Conservation (phyloP, 1,140 invertebrate genomes). For the Prorops nasuta region DNA sequence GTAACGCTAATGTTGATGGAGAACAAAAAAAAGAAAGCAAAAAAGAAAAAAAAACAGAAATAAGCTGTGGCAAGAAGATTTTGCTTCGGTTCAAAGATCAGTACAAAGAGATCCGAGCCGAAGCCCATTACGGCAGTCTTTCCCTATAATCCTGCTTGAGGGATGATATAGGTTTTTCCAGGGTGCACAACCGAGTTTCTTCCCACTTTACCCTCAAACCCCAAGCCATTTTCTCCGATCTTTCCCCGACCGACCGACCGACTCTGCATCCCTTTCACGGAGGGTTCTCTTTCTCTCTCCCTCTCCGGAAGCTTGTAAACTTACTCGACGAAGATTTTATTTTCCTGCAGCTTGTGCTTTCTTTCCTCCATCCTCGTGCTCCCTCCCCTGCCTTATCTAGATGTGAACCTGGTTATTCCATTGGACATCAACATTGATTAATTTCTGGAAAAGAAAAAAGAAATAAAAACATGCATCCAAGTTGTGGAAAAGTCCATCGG, state of each 20-base stretch:
- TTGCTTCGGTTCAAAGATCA: too few species aligned
- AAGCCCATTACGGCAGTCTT: conserved; percentile 5
- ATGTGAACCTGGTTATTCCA: too few species aligned
- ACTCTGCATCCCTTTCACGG: neutral
- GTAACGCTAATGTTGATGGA: neutral
- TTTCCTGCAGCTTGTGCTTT: neutral
- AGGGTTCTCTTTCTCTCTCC: neutral
- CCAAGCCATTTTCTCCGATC: neutral
- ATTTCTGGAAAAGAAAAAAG: too few species aligned
- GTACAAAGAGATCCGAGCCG: neutral
- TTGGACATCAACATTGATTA: too few species aligned
- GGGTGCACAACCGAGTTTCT: conserved; percentile 1
- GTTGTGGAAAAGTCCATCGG: too few species aligned
- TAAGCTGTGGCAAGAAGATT: too few species aligned
- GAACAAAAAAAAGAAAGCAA: neutral
- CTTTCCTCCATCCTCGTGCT: neutral
- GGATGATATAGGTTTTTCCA: conserved; percentile 17
- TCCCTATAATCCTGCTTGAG: conserved; percentile 16
- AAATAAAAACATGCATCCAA: too few species aligned
- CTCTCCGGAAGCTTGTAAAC: neutral
- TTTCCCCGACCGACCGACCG: neutral
- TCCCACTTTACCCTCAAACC: neutral
- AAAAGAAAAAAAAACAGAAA: too few species aligned
- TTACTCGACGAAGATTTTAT: neutral
- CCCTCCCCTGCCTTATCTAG: too few species aligned